Evolutionary conservation across 2,888 invertebrate genomes (phyloP), one percentile per base, ranked within the genome.

Genomic region (Perdita meconis): DNA sequence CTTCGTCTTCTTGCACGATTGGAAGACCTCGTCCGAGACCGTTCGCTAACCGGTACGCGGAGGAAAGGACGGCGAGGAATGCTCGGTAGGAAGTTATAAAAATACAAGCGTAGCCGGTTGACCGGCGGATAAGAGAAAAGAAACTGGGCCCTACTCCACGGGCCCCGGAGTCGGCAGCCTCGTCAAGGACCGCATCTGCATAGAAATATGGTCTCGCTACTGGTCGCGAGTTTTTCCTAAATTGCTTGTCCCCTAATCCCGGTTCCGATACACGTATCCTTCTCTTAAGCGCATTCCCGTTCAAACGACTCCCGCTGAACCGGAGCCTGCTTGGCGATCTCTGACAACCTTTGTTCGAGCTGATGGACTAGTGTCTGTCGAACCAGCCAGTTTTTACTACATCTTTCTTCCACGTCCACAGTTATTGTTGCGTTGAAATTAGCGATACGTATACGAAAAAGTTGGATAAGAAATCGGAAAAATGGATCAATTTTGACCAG

Each of bases 61-160:
- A 56, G 64, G 60, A 76, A 66, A 73, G 69, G 56, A 71, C 44
- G 57, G 55, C 44, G n/a, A 55, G 71, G 76, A 83, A 83, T 82
- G 69, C 57, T 61, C 67, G 57, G 36, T 56, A 82, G 84, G 82
- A 84, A 84, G 80, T 71, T 75, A 72, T 76, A 84, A 82, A 84
- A 84, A 84, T 79, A 80, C 70, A n/a, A n/a, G 47, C 47, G 42
- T 72, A 51, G 69, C 36, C 38, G 69, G 65, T 26, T 30, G 38
- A 51, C 50, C 16, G 12, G 63, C 47, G 34, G 59, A 59, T 40
- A 69, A 50, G 26, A 50, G n/a, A 24, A 42, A 40, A 26, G 36
- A 63, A 68, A 22, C 40, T n/a, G n/a, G 56, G 16, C 44, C 57
- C 34, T 34, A 26, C 57, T 22, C n/a, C 12, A 38, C 16, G 3